Evolutionary conservation across 1,140 invertebrate genomes (phyloP), one percentile per base, ranked within the genome.

Genomic region (Hycleus cichorii): DNA sequence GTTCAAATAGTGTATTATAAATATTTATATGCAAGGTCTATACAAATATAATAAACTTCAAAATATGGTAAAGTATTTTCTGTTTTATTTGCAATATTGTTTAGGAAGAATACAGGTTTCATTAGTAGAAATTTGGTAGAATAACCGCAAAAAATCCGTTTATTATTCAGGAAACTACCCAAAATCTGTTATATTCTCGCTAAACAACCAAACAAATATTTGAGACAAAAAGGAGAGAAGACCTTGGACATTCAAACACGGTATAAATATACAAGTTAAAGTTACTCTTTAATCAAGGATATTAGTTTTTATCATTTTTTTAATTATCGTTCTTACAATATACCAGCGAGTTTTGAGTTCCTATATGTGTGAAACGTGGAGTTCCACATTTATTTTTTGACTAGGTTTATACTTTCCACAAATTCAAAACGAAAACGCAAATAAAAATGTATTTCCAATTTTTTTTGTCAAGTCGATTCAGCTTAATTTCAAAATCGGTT

Each of bases 291-390:
- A 55, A 47, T 58, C 60, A 51, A 53, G 55, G 49, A 65, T 64
- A 32, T 32, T 18, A 18, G 18, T 18, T 32, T 32, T 32, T 3
- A 32, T 32, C 32, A 32, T 5, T 32, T 42, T 42, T n/a, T 67
- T 70, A 66, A 68, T 64, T 69, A 68, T 70, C 62, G 64, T 69
- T 73, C 71, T 74, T 74, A 74, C 64, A 69, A 72, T 71, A 70
- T 73, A 74, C 72, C 69, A 74, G 72, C 72, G 72, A 74, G 72
- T 74, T 72, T 74, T 72, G 71, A 74, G 72, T 74, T 74, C 72
- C 72, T 74, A 72, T 73, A 61, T 56, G 66, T 70, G 32, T 32
- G 67, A 67, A 65, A 65, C 62, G 51, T 58, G 58, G 58, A 57
- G 43, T 58, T 65, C 57, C 58, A 63, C 56, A 47, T 67, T 68